These are phyloP conservation scores for Drosophila asahinai DNA, from an alignment of 1,140 invertebrate genomes.

Conservation along the genomic window DNA sequence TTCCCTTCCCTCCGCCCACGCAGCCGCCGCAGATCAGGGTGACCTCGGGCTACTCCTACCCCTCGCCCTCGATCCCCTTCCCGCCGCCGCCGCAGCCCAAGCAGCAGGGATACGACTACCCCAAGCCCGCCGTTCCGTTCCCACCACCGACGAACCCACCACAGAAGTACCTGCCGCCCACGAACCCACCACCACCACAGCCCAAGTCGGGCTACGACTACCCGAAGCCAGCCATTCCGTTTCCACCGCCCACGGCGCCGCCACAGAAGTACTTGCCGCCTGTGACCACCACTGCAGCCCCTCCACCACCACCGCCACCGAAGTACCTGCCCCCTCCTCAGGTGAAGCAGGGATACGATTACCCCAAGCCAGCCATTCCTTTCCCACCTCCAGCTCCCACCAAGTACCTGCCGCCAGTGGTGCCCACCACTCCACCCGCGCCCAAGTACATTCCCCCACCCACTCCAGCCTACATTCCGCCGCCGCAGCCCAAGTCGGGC, in stretches of 20 bases:
- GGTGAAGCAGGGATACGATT: slow-evolving; percentile 51
- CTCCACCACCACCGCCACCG: slow-evolving; percentile 6
- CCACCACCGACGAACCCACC: slow-evolving; percentile 43
- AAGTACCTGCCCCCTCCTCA: slow-evolving; percentile 43
- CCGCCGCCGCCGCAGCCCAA: slow-evolving; percentile 40
- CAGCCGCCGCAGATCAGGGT: too few relatives aligned
- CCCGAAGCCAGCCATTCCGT: slow-evolving; percentile 58
- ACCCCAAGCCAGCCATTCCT: slow-evolving; percentile 62
- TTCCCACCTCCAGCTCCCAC: slow-evolving; percentile 62
- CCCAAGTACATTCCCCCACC: slow-evolving; percentile 58
- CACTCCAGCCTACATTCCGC: slow-evolving; percentile 47
- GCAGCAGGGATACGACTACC: slow-evolving; percentile 37
- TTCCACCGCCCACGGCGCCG: slow-evolving; percentile 49
- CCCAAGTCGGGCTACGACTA: slow-evolving; percentile 56
- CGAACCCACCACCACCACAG: slow-evolving; percentile 41
- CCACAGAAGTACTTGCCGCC: slow-evolving; percentile 60
- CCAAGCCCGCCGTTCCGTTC: slow-evolving; percentile 62
- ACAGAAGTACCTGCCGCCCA: slow-evolving; percentile 24
- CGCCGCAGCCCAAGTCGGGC: slow-evolving; percentile 41
- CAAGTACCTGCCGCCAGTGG: slow-evolving; percentile 60
- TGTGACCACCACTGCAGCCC: slow-evolving; percentile 17
- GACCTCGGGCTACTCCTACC: slow-evolving; percentile 49
- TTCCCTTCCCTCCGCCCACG: slow-evolving; percentile 51
- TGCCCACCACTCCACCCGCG: slow-evolving; percentile 42
- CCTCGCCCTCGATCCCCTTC: slow-evolving; percentile 68